A percentile compares a stretch with the other conserved stretches of the same genome.
These are phyloP conservation scores for Pontoporia blainvillei DNA, from an alignment of 2,113 vertebrate species.

Conservation along the genomic window DNA sequence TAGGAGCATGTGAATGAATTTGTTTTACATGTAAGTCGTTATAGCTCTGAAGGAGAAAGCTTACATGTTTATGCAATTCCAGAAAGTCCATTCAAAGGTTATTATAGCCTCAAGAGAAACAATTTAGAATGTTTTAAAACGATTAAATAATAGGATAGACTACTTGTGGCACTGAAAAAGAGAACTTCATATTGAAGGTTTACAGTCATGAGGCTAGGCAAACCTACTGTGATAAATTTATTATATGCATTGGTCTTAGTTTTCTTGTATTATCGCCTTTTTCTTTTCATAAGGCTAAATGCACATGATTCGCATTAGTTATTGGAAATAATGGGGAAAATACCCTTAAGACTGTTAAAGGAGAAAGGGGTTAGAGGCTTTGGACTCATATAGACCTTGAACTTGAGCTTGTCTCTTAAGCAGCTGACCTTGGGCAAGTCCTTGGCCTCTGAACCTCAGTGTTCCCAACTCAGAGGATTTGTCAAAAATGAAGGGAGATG, in stretches of 20 bases:
- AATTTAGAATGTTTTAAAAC: constrained; percentile 50
- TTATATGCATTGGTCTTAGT: not conserved
- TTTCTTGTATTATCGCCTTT: not conserved
- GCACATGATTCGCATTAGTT: not conserved
- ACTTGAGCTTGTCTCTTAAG: not conserved
- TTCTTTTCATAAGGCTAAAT: not conserved
- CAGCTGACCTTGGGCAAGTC: not conserved
- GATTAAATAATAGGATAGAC: constrained; percentile 67
- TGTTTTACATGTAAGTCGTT: constrained; percentile 21
- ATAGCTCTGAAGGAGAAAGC: constrained; percentile 20
- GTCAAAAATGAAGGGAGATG: not conserved
- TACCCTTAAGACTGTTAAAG: not conserved
- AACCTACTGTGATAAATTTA: not conserved
- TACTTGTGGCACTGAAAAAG: constrained; percentile 37
- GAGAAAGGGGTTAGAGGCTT: not conserved
- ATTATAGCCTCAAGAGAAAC: constrained; percentile 46
- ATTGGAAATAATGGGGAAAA: not conserved
- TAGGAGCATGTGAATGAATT: constrained; percentile 40
- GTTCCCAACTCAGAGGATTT: not conserved
- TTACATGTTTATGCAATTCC: not conserved
- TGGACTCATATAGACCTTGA: not conserved
- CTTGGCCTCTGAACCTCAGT: not conserved
- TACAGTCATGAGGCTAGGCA: not conserved
- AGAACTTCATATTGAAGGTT: not conserved
- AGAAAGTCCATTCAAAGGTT: not conserved